Conservation (phyloP, 1,140 invertebrate species). For the Papilio aristodemus region DNA sequence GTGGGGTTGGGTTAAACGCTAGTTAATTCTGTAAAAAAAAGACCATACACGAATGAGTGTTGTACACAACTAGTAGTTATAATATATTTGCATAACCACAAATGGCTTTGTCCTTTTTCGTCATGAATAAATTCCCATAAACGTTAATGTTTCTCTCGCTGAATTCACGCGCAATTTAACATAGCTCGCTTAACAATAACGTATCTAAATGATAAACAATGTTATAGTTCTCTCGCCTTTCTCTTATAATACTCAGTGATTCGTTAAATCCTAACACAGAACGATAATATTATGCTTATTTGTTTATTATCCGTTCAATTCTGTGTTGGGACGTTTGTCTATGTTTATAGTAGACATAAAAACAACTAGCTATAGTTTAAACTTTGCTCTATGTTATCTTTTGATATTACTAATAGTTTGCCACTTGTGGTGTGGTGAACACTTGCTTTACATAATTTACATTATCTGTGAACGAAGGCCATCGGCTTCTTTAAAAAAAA, state of each 20-base stretch:
- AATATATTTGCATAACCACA: not conserved
- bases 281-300: not conserved
- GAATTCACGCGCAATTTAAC: constrained; percentile 11
- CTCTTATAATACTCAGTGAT: not conserved
- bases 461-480: too few relatives aligned
- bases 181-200: not conserved
- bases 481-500: not conserved
- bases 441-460: too few relatives aligned
- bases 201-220: constrained; percentile 4
- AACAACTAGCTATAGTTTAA: too few relatives aligned
- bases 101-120: not conserved
- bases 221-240: not conserved
- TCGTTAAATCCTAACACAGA: not conserved
- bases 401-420: too few relatives aligned
- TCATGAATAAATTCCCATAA: constrained; percentile 1
- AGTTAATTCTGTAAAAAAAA: not conserved
- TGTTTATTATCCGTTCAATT: not conserved
- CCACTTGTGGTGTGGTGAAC: too few relatives aligned
- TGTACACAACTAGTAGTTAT: too few relatives aligned
- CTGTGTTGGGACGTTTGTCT: too few relatives aligned
- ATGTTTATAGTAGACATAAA: too few relatives aligned
- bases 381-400: too few relatives aligned
- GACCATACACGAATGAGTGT: too few relatives aligned
- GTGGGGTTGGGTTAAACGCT: too few relatives aligned
- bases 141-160: constrained; percentile 6